A percentile compares a stretch with the other conserved stretches of the same genome.
Conservation (phyloP, 1,140 invertebrate genomes). For the Neelides sp. region DNA sequence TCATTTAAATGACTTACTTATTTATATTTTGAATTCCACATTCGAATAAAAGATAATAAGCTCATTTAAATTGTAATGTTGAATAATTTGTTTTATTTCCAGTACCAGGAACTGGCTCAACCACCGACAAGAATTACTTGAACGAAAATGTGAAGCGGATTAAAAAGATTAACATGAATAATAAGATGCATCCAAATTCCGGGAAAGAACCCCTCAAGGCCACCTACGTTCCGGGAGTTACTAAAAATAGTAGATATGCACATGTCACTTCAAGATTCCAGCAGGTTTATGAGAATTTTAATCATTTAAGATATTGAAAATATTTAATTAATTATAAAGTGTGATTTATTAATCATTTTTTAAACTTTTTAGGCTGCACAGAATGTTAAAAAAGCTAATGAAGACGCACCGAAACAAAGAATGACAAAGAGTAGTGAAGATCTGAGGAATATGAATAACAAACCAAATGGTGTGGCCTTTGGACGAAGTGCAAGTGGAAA, state of each 20-base stretch:
- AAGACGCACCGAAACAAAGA: neutral
- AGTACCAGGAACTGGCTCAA: constrained; percentile 6
- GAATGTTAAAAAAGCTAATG: constrained; percentile 1
- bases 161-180: constrained; percentile 8
- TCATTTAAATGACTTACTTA: too few species aligned
- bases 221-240: constrained; percentile 28
- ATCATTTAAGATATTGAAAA: constrained; percentile 17
- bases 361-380: neutral
- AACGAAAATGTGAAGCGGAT: constrained; percentile 22
- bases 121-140: constrained; percentile 27
- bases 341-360: neutral
- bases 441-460: neutral
- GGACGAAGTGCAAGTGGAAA: neutral
- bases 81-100: neutral
- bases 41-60: too few species aligned
- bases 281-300: constrained; percentile 15
- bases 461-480: neutral
- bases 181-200: too few species aligned
- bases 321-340: neutral
- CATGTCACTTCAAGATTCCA: constrained; percentile 26
- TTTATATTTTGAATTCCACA: too few species aligned
- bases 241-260: constrained; percentile 28
- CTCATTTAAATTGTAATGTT: too few species aligned
- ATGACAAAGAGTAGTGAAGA: neutral
- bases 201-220: constrained; percentile 21